phyloP scores from a whole-genome alignment of 2,888 invertebrate species.

The Eupithecia pulchellata region DNA sequence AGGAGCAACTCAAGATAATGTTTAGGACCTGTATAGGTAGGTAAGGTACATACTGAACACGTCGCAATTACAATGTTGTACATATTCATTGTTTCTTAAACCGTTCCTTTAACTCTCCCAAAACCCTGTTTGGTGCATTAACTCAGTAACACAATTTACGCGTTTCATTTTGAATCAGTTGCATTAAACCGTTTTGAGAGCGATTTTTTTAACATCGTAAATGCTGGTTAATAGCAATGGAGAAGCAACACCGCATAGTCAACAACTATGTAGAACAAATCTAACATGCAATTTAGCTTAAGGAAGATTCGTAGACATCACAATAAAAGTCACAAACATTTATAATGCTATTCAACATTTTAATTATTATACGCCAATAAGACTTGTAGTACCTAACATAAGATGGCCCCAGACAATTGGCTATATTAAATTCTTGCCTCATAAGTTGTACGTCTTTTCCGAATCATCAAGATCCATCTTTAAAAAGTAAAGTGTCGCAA shows the following conservation, averaged over 20 bases:
- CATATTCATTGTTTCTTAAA: neutral
- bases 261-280: slow-evolving; percentile 14
- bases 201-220: neutral
- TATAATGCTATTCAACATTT: slow-evolving; percentile 47
- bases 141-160: neutral
- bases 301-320: slow-evolving; percentile 39
- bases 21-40: neutral
- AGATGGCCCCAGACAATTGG: slow-evolving; percentile 36
- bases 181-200: slow-evolving; percentile 13
- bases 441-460: neutral
- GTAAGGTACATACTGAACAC: neutral
- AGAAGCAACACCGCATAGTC: slow-evolving; percentile 25
- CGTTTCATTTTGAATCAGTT: no score
- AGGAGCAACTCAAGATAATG: neutral
- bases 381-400: slow-evolving; percentile 24
- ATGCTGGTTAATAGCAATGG: neutral
- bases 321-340: slow-evolving; percentile 42
- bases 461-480: neutral
- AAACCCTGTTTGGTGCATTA: neutral
- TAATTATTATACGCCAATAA: slow-evolving; percentile 33
- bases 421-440: slow-evolving; percentile 17
- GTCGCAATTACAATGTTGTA: neutral
- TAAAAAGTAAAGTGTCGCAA: neutral
- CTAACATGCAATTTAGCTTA: slow-evolving; percentile 33
- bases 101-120: neutral